Conservation (phyloP, 1,140 invertebrate genomes). For the Trachymyrmex septentrionalis region DNA sequence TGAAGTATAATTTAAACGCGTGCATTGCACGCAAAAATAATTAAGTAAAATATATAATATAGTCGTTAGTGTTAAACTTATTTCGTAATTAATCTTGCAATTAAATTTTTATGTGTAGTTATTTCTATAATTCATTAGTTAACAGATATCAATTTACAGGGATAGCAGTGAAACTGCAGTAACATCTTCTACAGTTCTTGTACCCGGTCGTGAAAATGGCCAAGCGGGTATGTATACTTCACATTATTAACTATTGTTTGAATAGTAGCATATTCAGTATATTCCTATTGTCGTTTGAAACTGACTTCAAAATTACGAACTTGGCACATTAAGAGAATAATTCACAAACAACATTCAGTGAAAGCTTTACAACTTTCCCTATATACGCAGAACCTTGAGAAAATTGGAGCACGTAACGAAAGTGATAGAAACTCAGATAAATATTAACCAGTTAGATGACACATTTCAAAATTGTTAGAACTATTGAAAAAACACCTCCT, state of each 20-base stretch:
- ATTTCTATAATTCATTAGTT: neutral
- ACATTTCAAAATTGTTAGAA: neutral
- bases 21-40: neutral
- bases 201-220: conserved; percentile 33
- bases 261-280: conserved; percentile 1
- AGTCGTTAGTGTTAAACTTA: conserved; percentile 12
- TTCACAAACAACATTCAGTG: conserved; percentile 64
- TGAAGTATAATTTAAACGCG: neutral
- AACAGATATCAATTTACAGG: conserved; percentile 69
- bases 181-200: conserved; percentile 68
- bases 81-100: neutral
- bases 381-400: conserved; percentile 55
- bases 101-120: neutral
- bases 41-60: conserved; percentile 1
- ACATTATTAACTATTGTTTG: conserved; percentile 1
- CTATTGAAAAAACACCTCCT: neutral
- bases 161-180: conserved; percentile 68
- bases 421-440: conserved; percentile 62
- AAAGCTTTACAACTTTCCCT: conserved; percentile 78
- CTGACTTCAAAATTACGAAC: conserved; percentile 48
- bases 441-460: conserved; percentile 45
- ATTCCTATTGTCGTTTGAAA: neutral
- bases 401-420: conserved; percentile 74
- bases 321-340: conserved; percentile 54
- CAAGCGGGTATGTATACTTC: conserved; percentile 48